Conservation (phyloP, 2,797 vertebrate species). For the Gymnopithys bicolor region DNA sequence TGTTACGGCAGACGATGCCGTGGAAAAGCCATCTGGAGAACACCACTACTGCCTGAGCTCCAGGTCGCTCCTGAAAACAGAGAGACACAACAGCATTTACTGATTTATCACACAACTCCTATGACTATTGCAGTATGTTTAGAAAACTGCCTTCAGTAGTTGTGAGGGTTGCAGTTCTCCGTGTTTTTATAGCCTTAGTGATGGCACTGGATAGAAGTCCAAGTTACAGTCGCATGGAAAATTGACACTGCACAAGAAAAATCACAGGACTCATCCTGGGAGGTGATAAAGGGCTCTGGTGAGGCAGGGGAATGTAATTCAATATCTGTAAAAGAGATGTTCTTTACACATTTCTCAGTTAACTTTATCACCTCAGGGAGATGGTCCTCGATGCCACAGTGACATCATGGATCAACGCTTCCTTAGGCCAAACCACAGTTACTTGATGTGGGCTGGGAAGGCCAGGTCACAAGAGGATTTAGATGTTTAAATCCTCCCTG, state of each 20-base stretch:
- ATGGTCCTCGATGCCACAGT: fast-evolving
- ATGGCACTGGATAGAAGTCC: fast-evolving
- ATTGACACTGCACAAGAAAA: background rate
- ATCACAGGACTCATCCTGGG: background rate
- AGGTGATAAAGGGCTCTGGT: background rate
- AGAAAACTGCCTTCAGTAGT: background rate
- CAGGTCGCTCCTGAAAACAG: background rate
- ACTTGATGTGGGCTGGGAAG: background rate
- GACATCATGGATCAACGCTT: background rate
- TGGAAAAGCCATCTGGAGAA: slow-evolving; percentile 7
- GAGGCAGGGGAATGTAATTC: background rate
- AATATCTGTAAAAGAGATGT: background rate
- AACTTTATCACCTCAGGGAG: background rate
- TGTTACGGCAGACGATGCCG: background rate
- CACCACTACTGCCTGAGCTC: background rate
- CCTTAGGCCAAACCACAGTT: background rate
- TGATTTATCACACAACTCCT: background rate
- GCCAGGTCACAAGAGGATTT: background rate
- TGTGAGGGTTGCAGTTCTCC: background rate
- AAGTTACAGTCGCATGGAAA: background rate
- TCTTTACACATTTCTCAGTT: background rate
- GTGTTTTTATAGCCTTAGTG: background rate
- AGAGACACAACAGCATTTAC: background rate
- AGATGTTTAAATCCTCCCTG: background rate
- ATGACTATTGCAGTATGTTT: background rate